Percentiles rank a stretch among this genome's conserved stretches.
These are phyloP conservation scores for Drosophila quasianomalipes DNA, from an alignment of 2,888 invertebrate genomes.

Conservation along the genomic window DNA sequence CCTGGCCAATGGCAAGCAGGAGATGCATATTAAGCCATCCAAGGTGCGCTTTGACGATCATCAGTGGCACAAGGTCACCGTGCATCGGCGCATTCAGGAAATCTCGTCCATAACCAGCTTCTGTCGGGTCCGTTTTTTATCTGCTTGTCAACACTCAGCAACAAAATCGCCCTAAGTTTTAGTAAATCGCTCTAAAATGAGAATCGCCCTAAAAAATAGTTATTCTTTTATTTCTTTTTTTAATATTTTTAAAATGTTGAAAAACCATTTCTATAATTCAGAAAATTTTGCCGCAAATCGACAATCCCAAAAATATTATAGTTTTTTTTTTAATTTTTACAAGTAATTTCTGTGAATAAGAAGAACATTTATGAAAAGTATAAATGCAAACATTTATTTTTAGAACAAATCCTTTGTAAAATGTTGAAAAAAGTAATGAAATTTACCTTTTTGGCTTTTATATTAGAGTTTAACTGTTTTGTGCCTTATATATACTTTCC, in stretches of 20 bases:
- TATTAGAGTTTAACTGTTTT: not conserved
- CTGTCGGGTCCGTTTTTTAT: constrained; percentile 89
- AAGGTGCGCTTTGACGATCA: constrained; percentile 97
- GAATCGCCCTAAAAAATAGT: too few species aligned
- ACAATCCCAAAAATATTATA: too few species aligned
- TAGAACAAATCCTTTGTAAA: too few species aligned
- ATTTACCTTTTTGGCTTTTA: not conserved
- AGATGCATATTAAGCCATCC: constrained; percentile 95
- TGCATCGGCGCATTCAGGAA: constrained; percentile 96
- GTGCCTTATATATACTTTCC: not conserved
- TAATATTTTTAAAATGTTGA: too few species aligned
- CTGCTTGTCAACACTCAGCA: not conserved
- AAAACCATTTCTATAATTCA: too few species aligned
- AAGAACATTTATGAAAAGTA: too few species aligned
- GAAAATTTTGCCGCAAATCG: too few species aligned
- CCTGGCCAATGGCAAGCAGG: constrained; percentile 94
- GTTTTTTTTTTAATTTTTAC: too few species aligned
- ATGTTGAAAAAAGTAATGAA: not conserved
- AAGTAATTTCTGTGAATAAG: too few species aligned
- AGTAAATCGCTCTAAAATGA: not conserved
- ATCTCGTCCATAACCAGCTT: constrained; percentile 95
- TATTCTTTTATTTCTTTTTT: too few species aligned
- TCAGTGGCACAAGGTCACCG: constrained; percentile 97
- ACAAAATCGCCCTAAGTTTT: not conserved
- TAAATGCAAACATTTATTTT: too few species aligned